Conservation (phyloP, 2,797 vertebrate genomes). For the Enteromius thamalakanensis region DNA sequence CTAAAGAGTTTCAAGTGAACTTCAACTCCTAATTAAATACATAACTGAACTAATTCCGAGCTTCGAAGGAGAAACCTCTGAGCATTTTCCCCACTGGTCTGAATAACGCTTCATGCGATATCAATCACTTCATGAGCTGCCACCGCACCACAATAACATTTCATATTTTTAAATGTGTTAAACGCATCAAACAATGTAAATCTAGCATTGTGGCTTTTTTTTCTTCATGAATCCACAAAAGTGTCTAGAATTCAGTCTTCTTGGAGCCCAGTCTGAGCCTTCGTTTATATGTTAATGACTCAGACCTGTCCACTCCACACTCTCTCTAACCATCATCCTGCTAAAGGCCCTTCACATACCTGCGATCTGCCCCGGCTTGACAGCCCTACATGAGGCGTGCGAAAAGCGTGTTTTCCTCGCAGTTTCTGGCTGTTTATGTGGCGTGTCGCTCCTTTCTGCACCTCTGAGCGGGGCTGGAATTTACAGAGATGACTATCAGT, state of each 20-base stretch:
- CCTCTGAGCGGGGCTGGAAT: conserved; percentile 69
- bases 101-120: background rate
- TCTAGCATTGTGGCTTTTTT: conserved; percentile 14
- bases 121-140: background rate
- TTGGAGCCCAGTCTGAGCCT: background rate
- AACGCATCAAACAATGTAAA: conserved; percentile 30
- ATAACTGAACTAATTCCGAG: background rate
- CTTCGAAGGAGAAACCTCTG: no score
- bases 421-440: conserved; percentile 20
- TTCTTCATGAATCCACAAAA: background rate
- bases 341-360: conserved; percentile 27
- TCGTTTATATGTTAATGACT: conserved; percentile 41
- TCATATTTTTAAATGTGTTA: conserved; percentile 16
- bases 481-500: conserved; percentile 75
- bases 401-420: background rate
- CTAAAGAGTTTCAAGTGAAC: background rate
- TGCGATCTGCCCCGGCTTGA: conserved; percentile 51
- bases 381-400: conserved; percentile 39
- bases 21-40: background rate
- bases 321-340: conserved; percentile 11
- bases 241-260: conserved; percentile 14
- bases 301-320: conserved; percentile 1
- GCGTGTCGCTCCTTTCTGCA: conserved; percentile 69
- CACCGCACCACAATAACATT: conserved; percentile 9
- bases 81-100: background rate